Evolutionary conservation across 2,888 invertebrate species (phyloP).

Genomic region (Sphaeridia pumilis): DNA sequence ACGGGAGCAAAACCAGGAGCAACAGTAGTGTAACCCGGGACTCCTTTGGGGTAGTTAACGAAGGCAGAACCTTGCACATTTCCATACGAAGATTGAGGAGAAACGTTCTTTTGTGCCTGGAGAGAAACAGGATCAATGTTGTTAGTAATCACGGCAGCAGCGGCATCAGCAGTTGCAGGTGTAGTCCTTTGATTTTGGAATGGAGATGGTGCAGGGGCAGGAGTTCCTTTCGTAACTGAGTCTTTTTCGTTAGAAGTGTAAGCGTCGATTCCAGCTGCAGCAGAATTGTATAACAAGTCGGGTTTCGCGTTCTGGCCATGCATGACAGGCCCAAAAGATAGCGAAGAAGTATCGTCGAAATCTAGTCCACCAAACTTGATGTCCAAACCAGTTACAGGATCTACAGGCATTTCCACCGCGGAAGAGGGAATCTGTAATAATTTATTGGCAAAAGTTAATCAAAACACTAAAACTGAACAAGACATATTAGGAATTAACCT

Average conservation of each 20-base stretch:
- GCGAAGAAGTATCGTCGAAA: conserved; percentile 46
- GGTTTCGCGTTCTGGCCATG: conserved; percentile 21
- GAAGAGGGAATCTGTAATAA: conserved; percentile 67
- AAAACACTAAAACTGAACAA: too few relatives aligned
- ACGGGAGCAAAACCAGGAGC: conserved; percentile 33
- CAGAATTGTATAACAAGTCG: conserved; percentile 27
- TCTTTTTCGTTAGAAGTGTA: conserved; percentile 29
- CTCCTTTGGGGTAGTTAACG: conserved; percentile 31
- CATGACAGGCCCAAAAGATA: conserved; percentile 28
- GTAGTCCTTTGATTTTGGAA: conserved; percentile 34
- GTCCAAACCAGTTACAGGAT: conserved; percentile 65
- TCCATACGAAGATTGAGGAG: conserved; percentile 22
- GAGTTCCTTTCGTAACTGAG: conserved; percentile 21
- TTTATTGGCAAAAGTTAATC: too few relatives aligned
- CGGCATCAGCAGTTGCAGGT: conserved; percentile 11
- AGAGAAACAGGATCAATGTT: conserved; percentile 14
- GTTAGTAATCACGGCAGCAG: conserved; percentile 20
- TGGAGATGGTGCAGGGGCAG: conserved; percentile 27
- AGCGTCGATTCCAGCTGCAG: conserved; percentile 8
- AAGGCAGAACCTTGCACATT: conserved; percentile 31
- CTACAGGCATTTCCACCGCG: conserved; percentile 95
- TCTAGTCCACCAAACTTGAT: conserved; percentile 89
- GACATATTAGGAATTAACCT: too few relatives aligned
- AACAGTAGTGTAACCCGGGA: conserved; percentile 32
- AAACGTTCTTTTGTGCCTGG: conserved; percentile 10